phyloP scores from a whole-genome alignment of 1,140 invertebrate species.

The Panulirus ornatus region DNA sequence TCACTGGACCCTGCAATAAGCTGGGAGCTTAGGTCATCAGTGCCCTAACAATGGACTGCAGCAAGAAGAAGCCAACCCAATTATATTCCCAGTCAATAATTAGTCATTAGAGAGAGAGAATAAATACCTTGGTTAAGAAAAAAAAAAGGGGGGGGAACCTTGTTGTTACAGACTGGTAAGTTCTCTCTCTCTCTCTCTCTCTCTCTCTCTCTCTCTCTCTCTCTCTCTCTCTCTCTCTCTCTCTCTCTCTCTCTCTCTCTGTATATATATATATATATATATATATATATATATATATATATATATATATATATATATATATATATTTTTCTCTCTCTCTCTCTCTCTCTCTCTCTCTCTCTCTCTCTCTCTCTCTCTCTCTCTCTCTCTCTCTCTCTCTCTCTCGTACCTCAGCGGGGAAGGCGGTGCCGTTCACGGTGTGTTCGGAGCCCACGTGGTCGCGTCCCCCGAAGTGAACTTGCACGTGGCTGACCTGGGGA shows the following conservation, averaged over 20 bases:
- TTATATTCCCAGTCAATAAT: too few relatives aligned
- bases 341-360: slow-evolving; percentile 40
- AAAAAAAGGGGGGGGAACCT: not conserved
- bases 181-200: not conserved
- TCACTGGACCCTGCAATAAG: too few relatives aligned
- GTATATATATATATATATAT: too few relatives aligned
- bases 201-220: not conserved
- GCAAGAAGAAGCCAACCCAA: too few relatives aligned
- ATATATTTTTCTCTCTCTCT: slow-evolving; percentile 28
- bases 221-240: not conserved
- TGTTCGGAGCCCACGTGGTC: slow-evolving; percentile 62
- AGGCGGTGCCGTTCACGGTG: slow-evolving; percentile 63
- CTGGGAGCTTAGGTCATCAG: too few relatives aligned
- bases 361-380: slow-evolving; percentile 19
- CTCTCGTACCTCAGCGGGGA: slow-evolving; percentile 41
- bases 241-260: not conserved
- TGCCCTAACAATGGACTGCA: too few relatives aligned
- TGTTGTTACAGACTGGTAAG: not conserved
- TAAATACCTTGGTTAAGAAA: not conserved
- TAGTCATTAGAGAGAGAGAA: not conserved
- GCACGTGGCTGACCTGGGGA: slow-evolving; percentile 63
- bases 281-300: too few relatives aligned
- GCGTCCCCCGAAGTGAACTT: slow-evolving; percentile 44
- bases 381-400: not conserved
- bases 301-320: too few relatives aligned